A percentile compares a stretch with the other conserved stretches of the same genome.
These are phyloP conservation scores for Potamilus streckersoni DNA, from an alignment of 1,140 invertebrate species.

Conservation along the genomic window DNA sequence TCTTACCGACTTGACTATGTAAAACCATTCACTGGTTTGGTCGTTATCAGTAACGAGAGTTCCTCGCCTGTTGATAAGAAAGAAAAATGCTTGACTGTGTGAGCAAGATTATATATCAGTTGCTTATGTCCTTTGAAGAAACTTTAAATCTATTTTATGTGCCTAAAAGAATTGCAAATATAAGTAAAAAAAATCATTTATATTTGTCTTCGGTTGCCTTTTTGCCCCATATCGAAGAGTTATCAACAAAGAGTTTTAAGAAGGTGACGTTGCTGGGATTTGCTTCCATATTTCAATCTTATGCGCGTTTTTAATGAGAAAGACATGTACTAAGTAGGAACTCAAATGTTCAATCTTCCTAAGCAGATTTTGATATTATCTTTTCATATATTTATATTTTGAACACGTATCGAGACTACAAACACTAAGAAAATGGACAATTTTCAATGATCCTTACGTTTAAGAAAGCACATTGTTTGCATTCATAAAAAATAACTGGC, in stretches of 20 bases:
- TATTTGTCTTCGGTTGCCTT: background rate
- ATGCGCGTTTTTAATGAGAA: too few relatives aligned
- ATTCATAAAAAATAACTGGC: background rate
- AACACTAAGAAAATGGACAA: background rate
- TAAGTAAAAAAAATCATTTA: background rate
- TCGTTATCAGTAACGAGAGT: constrained; percentile 50
- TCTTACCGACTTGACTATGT: constrained; percentile 55
- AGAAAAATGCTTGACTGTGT: background rate
- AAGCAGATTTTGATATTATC: background rate
- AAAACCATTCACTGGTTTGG: constrained; percentile 56
- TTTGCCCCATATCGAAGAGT: too few relatives aligned
- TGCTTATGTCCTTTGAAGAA: background rate
- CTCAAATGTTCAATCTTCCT: too few relatives aligned
- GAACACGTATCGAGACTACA: background rate
- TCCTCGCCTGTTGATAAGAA: constrained; percentile 44
- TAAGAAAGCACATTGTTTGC: background rate
- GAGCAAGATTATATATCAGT: background rate
- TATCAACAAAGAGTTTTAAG: too few relatives aligned
- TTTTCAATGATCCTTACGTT: background rate
- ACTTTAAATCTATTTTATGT: background rate
- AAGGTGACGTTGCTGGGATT: too few relatives aligned
- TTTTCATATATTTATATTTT: background rate
- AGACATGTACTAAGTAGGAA: too few relatives aligned
- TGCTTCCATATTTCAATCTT: too few relatives aligned
- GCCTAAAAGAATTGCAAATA: background rate